These are phyloP conservation scores for Cyphomyrmex costatus DNA, from an alignment of 1,140 invertebrate species.

Conservation along the genomic window DNA sequence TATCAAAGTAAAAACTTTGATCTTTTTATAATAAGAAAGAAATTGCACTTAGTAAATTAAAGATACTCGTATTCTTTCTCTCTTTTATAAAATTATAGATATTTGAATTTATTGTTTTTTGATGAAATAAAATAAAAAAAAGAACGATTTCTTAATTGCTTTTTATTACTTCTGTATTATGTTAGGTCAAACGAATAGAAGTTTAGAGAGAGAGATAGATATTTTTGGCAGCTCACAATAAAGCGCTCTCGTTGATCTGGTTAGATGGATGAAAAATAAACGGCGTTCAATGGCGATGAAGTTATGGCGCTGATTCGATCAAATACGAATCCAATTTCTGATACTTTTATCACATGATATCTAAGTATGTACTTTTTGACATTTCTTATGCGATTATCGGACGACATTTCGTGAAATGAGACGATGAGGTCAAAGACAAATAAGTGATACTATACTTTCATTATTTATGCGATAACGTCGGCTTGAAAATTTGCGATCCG, in stretches of 20 bases:
- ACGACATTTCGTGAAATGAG: slow-evolving; percentile 25
- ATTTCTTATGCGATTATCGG: slow-evolving; percentile 13
- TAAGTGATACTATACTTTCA: slow-evolving; percentile 2
- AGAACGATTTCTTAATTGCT: background rate
- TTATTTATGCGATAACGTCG: slow-evolving; percentile 22
- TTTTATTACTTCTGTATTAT: background rate
- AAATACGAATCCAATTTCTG: slow-evolving; percentile 13
- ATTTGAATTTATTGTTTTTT: background rate
- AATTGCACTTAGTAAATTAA: background rate
- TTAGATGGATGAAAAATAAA: slow-evolving; percentile 46
- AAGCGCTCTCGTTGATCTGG: background rate
- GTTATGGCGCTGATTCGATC: slow-evolving; percentile 9
- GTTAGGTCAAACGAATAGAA: background rate
- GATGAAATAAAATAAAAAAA: background rate
- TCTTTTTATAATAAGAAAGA: background rate
- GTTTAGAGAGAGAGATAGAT: background rate
- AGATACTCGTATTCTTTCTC: too few species aligned
- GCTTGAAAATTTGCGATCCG: slow-evolving; percentile 25
- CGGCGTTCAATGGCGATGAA: background rate
- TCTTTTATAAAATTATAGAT: background rate
- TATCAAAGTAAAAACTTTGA: too few species aligned
- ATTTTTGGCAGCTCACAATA: slow-evolving; percentile 35
- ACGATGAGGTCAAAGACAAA: background rate
- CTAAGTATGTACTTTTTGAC: background rate
- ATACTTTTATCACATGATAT: slow-evolving; percentile 17